Percentiles rank a stretch among this genome's conserved stretches.
Conservation (phyloP, 2,113 vertebrate genomes). For the Xenopus laevis region DNA sequence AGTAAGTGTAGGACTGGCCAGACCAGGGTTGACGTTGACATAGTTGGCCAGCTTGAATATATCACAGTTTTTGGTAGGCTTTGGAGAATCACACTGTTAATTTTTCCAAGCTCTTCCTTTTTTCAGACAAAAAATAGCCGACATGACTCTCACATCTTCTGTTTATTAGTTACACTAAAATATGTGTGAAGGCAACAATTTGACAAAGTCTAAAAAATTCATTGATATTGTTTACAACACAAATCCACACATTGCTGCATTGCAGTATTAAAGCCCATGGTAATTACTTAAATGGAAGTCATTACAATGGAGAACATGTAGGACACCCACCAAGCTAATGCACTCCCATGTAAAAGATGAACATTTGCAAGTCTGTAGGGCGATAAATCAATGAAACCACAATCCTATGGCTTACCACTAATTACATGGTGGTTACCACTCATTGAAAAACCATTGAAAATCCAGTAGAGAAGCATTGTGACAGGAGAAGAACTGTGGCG, state of each 20-base stretch:
- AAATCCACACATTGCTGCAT: not conserved
- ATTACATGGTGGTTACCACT: conserved; percentile 15
- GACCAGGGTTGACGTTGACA: too few species aligned
- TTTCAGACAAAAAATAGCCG: too few species aligned
- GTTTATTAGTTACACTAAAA: conserved; percentile 64
- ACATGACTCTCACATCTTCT: conserved; percentile 61
- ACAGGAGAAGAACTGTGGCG: not conserved
- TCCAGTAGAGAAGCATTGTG: conserved; percentile 1
- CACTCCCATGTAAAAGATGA: not conserved
- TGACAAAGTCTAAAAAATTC: conserved; percentile 6
- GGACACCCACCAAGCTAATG: not conserved
- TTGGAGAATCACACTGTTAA: too few species aligned
- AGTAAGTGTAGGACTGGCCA: too few species aligned
- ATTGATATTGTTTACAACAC: not conserved
- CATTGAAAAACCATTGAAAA: conserved; percentile 25
- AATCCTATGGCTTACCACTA: conserved; percentile 18
- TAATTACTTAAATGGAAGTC: conserved; percentile 23
- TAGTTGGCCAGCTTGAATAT: too few species aligned
- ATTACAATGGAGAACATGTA: not conserved
- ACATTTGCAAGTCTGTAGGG: conserved; percentile 14
- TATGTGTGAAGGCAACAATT: conserved; percentile 46
- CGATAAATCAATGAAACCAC: conserved; percentile 18
- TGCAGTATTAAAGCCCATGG: not conserved
- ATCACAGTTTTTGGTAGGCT: too few species aligned
- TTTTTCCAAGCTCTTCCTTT: too few species aligned